phyloP scores from a whole-genome alignment of 2,888 invertebrate genomes.

The Drosophila rubida region DNA sequence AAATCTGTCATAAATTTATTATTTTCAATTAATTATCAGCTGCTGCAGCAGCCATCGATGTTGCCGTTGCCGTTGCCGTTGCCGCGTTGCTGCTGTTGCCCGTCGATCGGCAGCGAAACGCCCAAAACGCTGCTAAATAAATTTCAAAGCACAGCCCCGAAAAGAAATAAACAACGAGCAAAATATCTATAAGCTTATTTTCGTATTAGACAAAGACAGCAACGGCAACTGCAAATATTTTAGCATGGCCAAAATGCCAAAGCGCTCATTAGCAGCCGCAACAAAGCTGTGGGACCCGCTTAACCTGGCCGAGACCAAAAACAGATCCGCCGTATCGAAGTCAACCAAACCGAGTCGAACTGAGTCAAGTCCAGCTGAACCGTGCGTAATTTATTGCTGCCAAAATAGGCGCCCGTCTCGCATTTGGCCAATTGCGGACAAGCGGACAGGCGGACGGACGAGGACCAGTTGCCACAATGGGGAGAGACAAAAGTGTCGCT shows the following conservation, averaged over 20 bases:
- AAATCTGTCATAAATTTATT: conserved; percentile 80
- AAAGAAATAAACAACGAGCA: conserved; percentile 9
- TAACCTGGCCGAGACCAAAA: conserved; percentile 28
- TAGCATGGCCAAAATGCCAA: conserved; percentile 74
- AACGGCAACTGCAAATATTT: conserved; percentile 37
- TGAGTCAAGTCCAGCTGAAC: conserved; percentile 37
- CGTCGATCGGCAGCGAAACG: conserved; percentile 60
- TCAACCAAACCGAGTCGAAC: conserved; percentile 34
- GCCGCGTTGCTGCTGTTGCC: conserved; percentile 39
- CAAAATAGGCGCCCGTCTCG: conserved; percentile 53
- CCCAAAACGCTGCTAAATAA: conserved; percentile 76
- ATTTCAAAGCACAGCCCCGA: conserved; percentile 43
- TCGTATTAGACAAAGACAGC: conserved; percentile 32
- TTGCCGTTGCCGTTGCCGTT: conserved; percentile 17
- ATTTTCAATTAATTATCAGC: conserved; percentile 76
- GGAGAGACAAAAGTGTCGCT: conserved; percentile 63
- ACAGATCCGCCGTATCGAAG: conserved; percentile 18
- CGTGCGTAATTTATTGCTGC: conserved; percentile 76
- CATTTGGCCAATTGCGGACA: conserved; percentile 48
- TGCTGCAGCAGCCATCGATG: conserved; percentile 14
- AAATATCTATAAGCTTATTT: conserved; percentile 43
- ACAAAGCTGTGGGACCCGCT: conserved; percentile 48
- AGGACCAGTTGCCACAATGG: conserved; percentile 12
- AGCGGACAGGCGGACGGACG: neutral
- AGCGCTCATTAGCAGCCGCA: conserved; percentile 67